phyloP scores from a whole-genome alignment of 2,797 vertebrate species.

The Amphiprion clarkii region DNA sequence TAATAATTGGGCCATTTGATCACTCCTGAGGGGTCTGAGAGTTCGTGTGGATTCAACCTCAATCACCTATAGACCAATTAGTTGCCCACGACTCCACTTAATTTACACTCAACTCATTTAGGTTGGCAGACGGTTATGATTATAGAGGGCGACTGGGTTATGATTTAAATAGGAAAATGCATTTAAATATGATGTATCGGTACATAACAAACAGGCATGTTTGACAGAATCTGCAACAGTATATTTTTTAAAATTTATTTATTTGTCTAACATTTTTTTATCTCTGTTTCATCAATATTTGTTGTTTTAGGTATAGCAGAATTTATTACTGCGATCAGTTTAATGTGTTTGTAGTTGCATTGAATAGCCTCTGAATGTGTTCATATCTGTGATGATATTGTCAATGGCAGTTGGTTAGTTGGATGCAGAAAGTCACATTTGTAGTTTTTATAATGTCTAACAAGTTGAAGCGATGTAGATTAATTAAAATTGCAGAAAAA shows the following conservation, averaged over 20 bases:
- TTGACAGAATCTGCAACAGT: too few species aligned
- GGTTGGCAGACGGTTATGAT: constrained; percentile 5
- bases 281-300: too few species aligned
- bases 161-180: constrained; percentile 7
- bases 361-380: too few species aligned
- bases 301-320: too few species aligned
- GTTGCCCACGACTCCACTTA: constrained; percentile 15
- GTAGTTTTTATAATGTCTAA: not conserved
- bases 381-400: too few species aligned
- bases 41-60: constrained; percentile 23
- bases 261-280: too few species aligned
- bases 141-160: constrained; percentile 9
- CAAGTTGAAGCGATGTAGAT: not conserved
- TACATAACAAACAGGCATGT: too few species aligned
- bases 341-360: too few species aligned
- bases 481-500: not conserved
- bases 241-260: too few species aligned
- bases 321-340: too few species aligned
- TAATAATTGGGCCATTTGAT: constrained; percentile 41
- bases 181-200: not conserved
- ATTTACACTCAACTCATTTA: constrained; percentile 27
- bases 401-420: not conserved
- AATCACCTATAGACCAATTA: constrained; percentile 33
- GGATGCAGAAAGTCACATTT: not conserved
- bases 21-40: constrained; percentile 2